Conservation (phyloP, 2,797 vertebrate species). For the Aplochiton taeniatus region DNA sequence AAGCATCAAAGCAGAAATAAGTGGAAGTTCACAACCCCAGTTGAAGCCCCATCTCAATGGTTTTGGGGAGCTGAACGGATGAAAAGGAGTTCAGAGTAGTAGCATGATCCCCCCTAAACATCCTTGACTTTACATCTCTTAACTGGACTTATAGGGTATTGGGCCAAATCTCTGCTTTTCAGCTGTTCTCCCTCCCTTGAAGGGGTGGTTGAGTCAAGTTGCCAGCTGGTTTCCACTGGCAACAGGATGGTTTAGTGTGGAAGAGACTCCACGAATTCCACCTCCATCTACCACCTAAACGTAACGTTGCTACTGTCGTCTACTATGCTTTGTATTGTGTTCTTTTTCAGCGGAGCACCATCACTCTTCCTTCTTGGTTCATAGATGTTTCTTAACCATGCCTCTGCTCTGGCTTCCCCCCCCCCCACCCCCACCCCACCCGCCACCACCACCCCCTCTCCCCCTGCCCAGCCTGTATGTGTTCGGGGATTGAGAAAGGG, state of each 20-base stretch:
- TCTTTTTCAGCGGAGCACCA: too few relatives aligned
- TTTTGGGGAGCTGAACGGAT: constrained; percentile 24
- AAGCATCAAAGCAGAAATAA: not conserved
- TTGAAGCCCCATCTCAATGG: constrained; percentile 22
- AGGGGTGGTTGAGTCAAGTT: constrained; percentile 4
- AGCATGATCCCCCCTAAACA: not conserved
- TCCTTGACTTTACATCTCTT: constrained; percentile 1
- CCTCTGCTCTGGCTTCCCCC: too few relatives aligned
- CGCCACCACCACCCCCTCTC: too few relatives aligned
- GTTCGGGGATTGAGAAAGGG: too few relatives aligned
- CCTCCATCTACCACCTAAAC: constrained; percentile 10
- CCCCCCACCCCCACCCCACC: too few relatives aligned
- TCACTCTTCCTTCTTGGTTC: too few relatives aligned
- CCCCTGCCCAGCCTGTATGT: too few relatives aligned
- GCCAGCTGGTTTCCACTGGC: constrained; percentile 24
- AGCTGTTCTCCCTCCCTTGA: constrained; percentile 8
- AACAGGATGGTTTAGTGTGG: not conserved
- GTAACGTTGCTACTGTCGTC: too few relatives aligned
- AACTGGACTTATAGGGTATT: constrained; percentile 13
- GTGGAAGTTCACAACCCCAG: constrained; percentile 17
- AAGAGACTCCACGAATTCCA: too few relatives aligned
- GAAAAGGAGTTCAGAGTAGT: constrained; percentile 6
- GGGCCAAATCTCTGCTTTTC: constrained; percentile 1
- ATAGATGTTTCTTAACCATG: too few relatives aligned
- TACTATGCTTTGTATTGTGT: too few relatives aligned